These are phyloP conservation scores for Achlya flavicornis DNA, from an alignment of 2,888 invertebrate genomes.

Conservation along the genomic window DNA sequence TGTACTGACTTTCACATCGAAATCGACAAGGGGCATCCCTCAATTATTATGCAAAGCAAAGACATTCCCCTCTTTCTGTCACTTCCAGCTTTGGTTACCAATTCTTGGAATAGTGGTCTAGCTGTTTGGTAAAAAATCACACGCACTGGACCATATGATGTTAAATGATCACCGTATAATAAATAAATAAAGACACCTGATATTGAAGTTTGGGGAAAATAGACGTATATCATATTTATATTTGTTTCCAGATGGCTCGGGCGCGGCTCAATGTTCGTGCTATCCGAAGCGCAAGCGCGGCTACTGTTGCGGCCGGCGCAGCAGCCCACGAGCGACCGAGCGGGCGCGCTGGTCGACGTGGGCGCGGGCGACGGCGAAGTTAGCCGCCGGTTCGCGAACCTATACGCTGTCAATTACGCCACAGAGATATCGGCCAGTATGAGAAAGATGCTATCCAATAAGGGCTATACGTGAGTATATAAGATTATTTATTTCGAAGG, in stretches of 20 bases:
- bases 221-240: not conserved
- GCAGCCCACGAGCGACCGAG: constrained; percentile 26
- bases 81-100: too few species aligned
- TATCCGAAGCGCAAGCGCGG: constrained; percentile 92
- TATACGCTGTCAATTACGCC: constrained; percentile 90
- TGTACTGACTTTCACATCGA: not conserved
- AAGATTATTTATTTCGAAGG: not conserved
- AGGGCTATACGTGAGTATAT: constrained; percentile 89
- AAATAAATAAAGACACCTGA: too few species aligned
- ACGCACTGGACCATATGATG: too few species aligned
- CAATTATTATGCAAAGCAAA: not conserved
- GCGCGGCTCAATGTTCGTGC: constrained; percentile 98
- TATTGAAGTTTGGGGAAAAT: not conserved
- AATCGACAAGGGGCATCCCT: not conserved
- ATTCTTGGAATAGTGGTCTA: too few species aligned
- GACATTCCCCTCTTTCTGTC: too few species aligned
- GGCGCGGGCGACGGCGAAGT: constrained; percentile 99
- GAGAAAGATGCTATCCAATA: constrained; percentile 90
- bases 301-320: constrained; percentile 79
- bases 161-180: too few species aligned
- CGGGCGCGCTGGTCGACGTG: constrained; percentile 88
- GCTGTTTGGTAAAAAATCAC: too few species aligned
- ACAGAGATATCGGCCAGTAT: constrained; percentile 97
- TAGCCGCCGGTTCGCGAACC: constrained; percentile 89
- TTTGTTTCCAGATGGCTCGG: constrained; percentile 87